These are phyloP conservation scores for Hippolais icterina DNA, from an alignment of 2,113 vertebrate species.

Conservation along the genomic window DNA sequence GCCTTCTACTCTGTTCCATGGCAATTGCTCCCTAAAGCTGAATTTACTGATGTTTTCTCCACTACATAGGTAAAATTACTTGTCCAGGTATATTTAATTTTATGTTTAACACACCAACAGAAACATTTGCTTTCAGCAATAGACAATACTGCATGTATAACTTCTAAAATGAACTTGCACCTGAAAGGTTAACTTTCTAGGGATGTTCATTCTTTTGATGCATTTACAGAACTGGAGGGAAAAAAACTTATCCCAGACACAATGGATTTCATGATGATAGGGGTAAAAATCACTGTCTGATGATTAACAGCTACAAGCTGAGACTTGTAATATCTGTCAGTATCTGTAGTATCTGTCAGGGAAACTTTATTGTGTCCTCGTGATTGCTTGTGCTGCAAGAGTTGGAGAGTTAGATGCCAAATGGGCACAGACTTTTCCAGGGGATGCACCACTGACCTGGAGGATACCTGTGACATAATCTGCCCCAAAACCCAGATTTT, in stretches of 20 bases:
- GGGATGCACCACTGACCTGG: neutral
- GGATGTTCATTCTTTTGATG: neutral
- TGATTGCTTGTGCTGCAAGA: neutral
- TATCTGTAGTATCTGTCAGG: neutral
- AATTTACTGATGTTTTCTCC: neutral
- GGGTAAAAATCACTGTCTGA: neutral
- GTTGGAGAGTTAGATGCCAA: neutral
- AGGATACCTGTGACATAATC: neutral
- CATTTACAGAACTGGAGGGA: neutral
- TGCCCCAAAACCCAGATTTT: accelerated
- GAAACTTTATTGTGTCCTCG: neutral
- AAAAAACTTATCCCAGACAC: neutral
- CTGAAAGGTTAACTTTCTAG: neutral
- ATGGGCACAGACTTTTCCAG: neutral
- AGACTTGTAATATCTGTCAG: neutral
- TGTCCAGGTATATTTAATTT: neutral
- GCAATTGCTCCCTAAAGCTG: neutral
- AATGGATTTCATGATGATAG: neutral
- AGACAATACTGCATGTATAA: neutral
- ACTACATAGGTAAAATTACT: neutral
- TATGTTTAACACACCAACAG: neutral
- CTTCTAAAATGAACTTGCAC: neutral
- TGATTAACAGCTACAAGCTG: neutral
- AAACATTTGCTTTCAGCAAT: neutral
- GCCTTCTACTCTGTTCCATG: neutral